Evolutionary conservation across 2,888 invertebrate genomes (phyloP).

Genomic region (Amphipoea lucens): DNA sequence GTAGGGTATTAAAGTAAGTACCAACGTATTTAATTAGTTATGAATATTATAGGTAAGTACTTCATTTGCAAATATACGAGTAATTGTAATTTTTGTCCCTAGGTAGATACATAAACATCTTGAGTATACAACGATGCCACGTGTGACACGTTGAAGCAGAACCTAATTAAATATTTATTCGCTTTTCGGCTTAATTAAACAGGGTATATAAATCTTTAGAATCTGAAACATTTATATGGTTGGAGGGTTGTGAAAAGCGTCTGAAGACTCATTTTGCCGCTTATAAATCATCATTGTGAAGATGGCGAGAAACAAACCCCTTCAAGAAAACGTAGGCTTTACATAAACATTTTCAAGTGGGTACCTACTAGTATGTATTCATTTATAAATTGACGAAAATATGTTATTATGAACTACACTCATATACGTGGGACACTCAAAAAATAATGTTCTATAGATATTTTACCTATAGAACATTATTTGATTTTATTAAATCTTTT

Average conservation of each 20-base stretch:
- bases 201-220: constrained; percentile 33
- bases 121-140: constrained; percentile 18
- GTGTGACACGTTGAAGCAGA: constrained; percentile 20
- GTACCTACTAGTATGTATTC: not conserved
- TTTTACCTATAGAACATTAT: too few species aligned
- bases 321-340: constrained; percentile 15
- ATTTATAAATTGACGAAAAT: constrained; percentile 11
- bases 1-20: not conserved
- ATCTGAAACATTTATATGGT: constrained; percentile 32
- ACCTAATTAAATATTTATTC: constrained; percentile 38
- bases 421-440: not conserved
- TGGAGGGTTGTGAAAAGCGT: constrained; percentile 29
- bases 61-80: constrained; percentile 12
- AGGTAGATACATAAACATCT: not conserved
- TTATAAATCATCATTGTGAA: constrained; percentile 25
- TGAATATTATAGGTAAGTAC: constrained; percentile 8
- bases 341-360: constrained; percentile 1
- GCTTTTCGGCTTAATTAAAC: constrained; percentile 46
- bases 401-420: not conserved
- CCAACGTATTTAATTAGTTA: constrained; percentile 2
- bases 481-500: too few species aligned
- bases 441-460: too few species aligned
- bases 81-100: constrained; percentile 10
- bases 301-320: constrained; percentile 25
- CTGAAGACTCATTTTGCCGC: constrained; percentile 27